Evolutionary conservation across 2,113 vertebrate species (phyloP), one percentile per base, ranked within the genome.

Genomic region (Oryzias javanicus): DNA sequence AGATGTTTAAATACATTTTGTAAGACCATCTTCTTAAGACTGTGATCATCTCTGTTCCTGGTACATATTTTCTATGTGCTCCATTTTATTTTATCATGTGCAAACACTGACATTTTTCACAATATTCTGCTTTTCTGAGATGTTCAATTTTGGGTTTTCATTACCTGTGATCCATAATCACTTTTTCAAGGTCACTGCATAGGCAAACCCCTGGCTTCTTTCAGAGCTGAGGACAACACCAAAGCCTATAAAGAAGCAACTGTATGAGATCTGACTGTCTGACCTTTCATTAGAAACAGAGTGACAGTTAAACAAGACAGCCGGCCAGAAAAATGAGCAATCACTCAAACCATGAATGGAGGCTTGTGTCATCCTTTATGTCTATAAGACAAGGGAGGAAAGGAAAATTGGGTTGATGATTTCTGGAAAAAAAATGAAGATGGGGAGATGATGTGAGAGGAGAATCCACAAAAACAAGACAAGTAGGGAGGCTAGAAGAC

Each of bases 271-370:
- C 3, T 64, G 76, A 76, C 72, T 52, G 18, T 49, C 57, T 74
- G 83, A 86, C 73, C 70, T 82, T 86, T 82, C 71, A 87, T 89
- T 80, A 88, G 75, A 67, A 62, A 12, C 54, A 50, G 69, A 83
- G 67, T 84, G 84, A 84, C 81, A 82, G 78, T 67, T 76, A 82
- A 55, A 78, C 79, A 80, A 78, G 81, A 70, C 80, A 78, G 56
- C 73, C 72, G 72, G 74, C 55, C 67, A 53, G 63, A 84, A 89
- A n/a, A 87, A 83, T 84, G 68, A 83, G 74, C 77, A 51, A 66
- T 84, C 72, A 77, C 62, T 89, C 76, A 77, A 60, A 17, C 22
- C 45, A 73, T 88, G 82, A 89, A 89, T 82, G 71, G 80, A 76
- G 64, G 79, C 73, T 83, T 88, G 82, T 88, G 60, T 82, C 70